Evolutionary conservation across 2,888 invertebrate genomes (phyloP), one percentile per base, ranked within the genome.

Genomic region (Pycnomerus fuliginosus): DNA sequence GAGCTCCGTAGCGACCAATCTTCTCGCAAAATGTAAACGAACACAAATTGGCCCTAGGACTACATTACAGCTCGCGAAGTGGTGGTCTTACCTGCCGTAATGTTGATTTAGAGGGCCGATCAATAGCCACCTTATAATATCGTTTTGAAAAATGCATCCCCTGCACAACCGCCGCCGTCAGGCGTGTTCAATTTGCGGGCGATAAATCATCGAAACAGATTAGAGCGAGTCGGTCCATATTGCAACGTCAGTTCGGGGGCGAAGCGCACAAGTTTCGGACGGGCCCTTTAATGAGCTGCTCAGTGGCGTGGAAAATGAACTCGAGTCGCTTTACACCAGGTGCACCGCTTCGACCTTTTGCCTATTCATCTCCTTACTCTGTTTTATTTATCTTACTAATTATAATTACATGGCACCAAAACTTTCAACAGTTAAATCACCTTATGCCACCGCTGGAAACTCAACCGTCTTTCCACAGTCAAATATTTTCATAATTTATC

Each of bases 221-320:
- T 50, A 48, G 41, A 37, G 44, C 38, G 41, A 41, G 44, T 29
- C 29, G 38, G 28, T 29, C 52, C 51, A 55, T 59, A 56, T 56
- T 55, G 58, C 56, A 43, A 45, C 51, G 56, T 57, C 53, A 52
- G 53, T 46, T 41, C 46, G 46, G 33, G 36, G 27, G 37, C 37
- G 36, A 36, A 37, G 32, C 32, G 34, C 41, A 23, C 30, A 33
- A 41, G 27, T 41, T 37, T 35, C 46, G 50, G 48, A 54, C 53
- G 50, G 53, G 56, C 50, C 57, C 57, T 55, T 58, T 65, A 68
- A 68, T 68, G 65, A 67, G 65, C 61, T 62, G 61, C 44, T 57
- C 66, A 63, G 53, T 66, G 64, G 64, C 59, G 65, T 67, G 66
- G 66, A 67, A 69, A 69, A 69, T 68, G 65, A 69, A 68, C 67